Evolutionary conservation across 2,797 vertebrate genomes (phyloP).

Genomic region (Silurus lanzhouensis): DNA sequence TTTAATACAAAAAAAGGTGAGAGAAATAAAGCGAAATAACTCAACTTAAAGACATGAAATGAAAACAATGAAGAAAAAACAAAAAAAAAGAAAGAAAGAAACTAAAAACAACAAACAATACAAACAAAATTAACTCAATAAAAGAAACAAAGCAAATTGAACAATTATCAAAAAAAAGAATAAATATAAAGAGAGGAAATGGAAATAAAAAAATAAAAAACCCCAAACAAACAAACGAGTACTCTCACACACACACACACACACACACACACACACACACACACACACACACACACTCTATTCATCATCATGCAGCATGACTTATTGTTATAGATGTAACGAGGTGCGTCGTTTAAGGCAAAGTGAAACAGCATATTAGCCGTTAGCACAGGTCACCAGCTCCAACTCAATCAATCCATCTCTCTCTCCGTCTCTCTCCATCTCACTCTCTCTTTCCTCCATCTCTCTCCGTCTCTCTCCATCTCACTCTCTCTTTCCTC

Average conservation of each 20-base stretch:
- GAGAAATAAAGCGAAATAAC: neutral
- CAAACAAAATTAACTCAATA: neutral
- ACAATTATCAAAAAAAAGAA: no score
- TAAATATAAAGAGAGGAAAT: no score
- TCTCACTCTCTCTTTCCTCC: no score
- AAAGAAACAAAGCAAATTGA: no score
- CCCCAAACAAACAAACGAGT: no score
- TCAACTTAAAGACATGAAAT: neutral
- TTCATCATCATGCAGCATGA: neutral
- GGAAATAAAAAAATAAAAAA: no score
- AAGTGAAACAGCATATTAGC: neutral
- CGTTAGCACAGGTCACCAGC: neutral
- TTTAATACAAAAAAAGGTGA: no score
- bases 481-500: no score
- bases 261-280: constrained; percentile 3
- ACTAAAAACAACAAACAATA: neutral
- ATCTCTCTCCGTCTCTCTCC: no score
- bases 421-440: neutral
- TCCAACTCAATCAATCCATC: neutral
- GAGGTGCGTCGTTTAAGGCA: constrained; percentile 7
- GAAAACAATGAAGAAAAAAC: neutral
- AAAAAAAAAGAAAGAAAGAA: neutral
- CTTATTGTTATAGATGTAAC: neutral
- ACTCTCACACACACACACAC: no score
- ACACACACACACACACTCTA: constrained; percentile 2